Base-by-base conservation (phyloP, 2,113 vertebrate genomes). In the Kryptolebias marmoratus region DNA sequence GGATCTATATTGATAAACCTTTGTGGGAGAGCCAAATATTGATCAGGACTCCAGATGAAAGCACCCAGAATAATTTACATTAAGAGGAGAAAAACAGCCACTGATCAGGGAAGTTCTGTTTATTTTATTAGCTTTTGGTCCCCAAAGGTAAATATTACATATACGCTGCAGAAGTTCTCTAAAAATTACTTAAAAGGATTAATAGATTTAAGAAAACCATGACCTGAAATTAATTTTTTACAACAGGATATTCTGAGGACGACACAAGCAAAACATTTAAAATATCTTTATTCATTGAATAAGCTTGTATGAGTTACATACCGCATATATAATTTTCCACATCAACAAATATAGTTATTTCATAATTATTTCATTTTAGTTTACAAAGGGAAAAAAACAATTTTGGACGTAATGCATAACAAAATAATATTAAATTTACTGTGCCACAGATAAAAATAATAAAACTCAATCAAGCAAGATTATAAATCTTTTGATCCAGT, bases 211-310 rank as follows among this genome's bases (percentile, higher is more conserved):
- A 36, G 7, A 36, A 36, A 36, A 36, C 7, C 32, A 36, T 36
- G 32, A 36, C 3, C 32, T 36, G 32, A 3, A 36, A 7, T 36
- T 36, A 4, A 36, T 36, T 36, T 36, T 22, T 7, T 7, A 36
- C 3, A 42, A 42, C 13, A 28, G 18, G 9, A 45, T 13, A 54
- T 11, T 53, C 3, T 42, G 5, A 32, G 10, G 27, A 71, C 64
- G 63, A 72, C 44, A 75, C 11, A 14, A 55, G 11, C 2, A 64
- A 60, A 81, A 83, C 81, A 77, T 86, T 89, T 86, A 80, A 89
- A 89, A 89, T 90, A 88, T 78, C 59, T 91, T 90, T 92, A 88
- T 87, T 89, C 65, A 80, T 71, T 83, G 67, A 65, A 73, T 71
- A 87, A 78, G 84, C 80, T 88, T 36, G 14, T 80, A 83, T 79